Percentiles rank a stretch among this genome's conserved stretches.
Conservation (phyloP, 2,888 invertebrate genomes). For the Ochropacha duplaris region DNA sequence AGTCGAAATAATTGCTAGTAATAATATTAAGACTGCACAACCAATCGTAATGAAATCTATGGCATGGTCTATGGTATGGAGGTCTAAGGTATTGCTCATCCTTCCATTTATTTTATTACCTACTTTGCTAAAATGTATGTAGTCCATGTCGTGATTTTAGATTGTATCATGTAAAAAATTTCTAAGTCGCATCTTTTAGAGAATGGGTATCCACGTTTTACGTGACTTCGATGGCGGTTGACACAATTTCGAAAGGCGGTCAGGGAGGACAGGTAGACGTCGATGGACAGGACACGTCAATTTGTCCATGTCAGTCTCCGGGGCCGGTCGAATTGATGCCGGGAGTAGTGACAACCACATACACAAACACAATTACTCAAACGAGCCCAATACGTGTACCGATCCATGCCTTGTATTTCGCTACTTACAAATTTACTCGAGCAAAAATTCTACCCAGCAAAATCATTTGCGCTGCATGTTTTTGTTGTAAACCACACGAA, state of each 20-base stretch:
- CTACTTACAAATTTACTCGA: constrained; percentile 7
- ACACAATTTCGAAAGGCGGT: constrained; percentile 27
- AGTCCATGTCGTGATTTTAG: background rate
- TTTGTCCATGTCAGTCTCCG: constrained; percentile 52
- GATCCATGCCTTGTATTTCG: background rate
- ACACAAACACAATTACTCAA: constrained; percentile 45
- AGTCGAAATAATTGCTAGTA: no score
- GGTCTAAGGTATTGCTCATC: no score
- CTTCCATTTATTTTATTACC: no score
- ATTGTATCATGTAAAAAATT: background rate
- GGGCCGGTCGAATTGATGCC: constrained; percentile 35
- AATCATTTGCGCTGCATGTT: constrained; percentile 9
- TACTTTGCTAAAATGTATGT: background rate
- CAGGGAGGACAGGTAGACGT: constrained; percentile 31
- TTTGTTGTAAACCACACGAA: background rate
- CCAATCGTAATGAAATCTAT: no score
- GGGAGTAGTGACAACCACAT: constrained; percentile 28
- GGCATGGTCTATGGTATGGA: no score
- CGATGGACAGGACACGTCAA: constrained; percentile 50
- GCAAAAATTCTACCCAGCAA: constrained; percentile 4
- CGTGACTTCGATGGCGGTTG: constrained; percentile 20
- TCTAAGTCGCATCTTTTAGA: background rate
- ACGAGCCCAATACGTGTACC: constrained; percentile 29
- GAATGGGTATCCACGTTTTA: constrained; percentile 13
- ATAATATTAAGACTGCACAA: no score